Conservation (phyloP, 2,888 invertebrate species). For the Coremacera marginata region DNA sequence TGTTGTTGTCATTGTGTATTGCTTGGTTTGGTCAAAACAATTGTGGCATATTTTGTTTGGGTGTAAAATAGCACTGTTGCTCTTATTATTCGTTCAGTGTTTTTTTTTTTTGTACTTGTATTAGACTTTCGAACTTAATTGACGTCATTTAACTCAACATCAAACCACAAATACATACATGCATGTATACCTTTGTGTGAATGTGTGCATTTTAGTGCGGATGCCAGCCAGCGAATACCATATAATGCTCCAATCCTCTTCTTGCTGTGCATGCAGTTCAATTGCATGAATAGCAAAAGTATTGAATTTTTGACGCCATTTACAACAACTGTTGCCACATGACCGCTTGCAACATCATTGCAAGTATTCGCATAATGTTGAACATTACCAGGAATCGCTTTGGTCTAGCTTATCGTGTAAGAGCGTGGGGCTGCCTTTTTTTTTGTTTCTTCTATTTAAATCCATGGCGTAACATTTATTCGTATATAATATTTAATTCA, state of each 20-base stretch:
- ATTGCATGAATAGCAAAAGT: not conserved
- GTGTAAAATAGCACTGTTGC: slow-evolving; percentile 27
- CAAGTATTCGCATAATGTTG: no score
- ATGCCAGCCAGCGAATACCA: not conserved
- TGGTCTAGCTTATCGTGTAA: not conserved
- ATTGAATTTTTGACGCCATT: not conserved
- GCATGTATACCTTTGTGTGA: not conserved
- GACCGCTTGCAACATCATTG: not conserved
- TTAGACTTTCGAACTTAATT: slow-evolving; percentile 50
- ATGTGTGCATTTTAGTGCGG: not conserved
- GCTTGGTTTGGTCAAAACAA: slow-evolving; percentile 14
- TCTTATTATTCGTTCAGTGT: slow-evolving; percentile 31
- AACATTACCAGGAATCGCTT: not conserved
- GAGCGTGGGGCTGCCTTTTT: no score
- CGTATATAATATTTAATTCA: no score
- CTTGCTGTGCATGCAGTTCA: not conserved
- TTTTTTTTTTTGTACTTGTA: slow-evolving; percentile 33
- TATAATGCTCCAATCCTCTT: not conserved
- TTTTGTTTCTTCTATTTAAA: no score
- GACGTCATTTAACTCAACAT: slow-evolving; percentile 49
- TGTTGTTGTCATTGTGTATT: slow-evolving; percentile 11
- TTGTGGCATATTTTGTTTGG: slow-evolving; percentile 34
- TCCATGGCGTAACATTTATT: no score
- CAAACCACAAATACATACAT: not conserved
- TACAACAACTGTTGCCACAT: slow-evolving; percentile 10